Evolutionary conservation across 2,888 invertebrate species (phyloP).

Genomic region (Plusia festucae): DNA sequence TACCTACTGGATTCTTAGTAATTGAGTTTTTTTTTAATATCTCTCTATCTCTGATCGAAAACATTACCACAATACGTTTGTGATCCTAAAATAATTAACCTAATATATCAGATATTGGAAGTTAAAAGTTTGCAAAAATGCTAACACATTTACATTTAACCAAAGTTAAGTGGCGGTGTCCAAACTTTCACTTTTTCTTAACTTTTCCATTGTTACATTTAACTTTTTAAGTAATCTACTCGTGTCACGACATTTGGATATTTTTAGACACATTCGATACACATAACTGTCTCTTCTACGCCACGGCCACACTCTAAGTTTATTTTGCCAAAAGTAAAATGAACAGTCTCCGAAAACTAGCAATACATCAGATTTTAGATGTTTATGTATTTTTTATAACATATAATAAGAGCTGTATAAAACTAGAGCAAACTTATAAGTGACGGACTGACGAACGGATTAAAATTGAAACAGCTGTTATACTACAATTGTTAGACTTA

Average conservation of each 20-base stretch:
- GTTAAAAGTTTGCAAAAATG: not conserved
- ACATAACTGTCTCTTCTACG: too few species aligned
- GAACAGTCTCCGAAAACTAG: too few species aligned
- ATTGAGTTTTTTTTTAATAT: not conserved
- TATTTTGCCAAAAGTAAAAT: too few species aligned
- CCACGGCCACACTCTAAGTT: too few species aligned
- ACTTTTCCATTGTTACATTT: conserved; percentile 15
- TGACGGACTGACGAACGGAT: conserved; percentile 22
- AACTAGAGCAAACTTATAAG: conserved; percentile 17
- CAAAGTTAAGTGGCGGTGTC: not conserved
- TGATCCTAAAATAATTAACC: not conserved
- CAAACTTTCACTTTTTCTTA: conserved; percentile 26
- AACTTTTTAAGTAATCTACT: conserved; percentile 25
- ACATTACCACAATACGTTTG: not conserved
- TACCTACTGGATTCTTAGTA: not conserved
- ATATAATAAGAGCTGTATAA: too few species aligned
- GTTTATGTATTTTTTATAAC: too few species aligned
- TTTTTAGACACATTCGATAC: conserved; percentile 11
- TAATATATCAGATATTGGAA: not conserved
- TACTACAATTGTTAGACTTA: conserved; percentile 34
- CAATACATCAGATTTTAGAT: too few species aligned
- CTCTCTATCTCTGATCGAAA: not conserved
- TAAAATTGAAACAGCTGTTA: conserved; percentile 19
- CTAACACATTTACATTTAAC: not conserved
- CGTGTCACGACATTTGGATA: conserved; percentile 27